Evolutionary conservation across 2,113 vertebrate genomes (phyloP).

Genomic region (Myotis lucifugus): DNA sequence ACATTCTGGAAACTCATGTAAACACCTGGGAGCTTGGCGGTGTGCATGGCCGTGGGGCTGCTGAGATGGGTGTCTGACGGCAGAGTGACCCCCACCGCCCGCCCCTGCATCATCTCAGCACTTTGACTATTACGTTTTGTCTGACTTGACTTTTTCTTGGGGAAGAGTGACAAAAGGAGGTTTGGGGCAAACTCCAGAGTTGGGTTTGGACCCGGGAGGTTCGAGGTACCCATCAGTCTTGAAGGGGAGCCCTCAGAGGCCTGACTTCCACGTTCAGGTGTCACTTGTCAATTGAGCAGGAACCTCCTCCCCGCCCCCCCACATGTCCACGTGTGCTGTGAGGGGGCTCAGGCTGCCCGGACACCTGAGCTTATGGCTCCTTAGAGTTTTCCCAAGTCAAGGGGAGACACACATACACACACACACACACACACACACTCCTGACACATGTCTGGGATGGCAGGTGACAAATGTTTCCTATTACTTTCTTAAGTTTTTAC

Average conservation of each 20-base stretch:
- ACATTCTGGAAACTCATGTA: not conserved
- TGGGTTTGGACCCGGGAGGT: not conserved
- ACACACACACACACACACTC: not conserved
- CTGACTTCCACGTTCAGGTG: too few relatives aligned
- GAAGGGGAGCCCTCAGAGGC: too few relatives aligned
- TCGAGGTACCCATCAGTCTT: rapidly evolving
- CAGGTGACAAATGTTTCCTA: not conserved
- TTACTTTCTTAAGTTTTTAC: not conserved
- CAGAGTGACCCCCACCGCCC: not conserved
- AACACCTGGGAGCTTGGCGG: not conserved
- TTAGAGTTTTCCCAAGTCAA: not conserved
- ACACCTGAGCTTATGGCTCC: not conserved
- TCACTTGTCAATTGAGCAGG: rapidly evolving
- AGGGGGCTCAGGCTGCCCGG: not conserved
- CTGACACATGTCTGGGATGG: not conserved
- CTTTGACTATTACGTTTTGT: not conserved
- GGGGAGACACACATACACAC: not conserved
- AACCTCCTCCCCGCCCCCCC: rapidly evolving
- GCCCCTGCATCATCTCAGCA: not conserved
- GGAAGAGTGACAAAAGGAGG: not conserved
- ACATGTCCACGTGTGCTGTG: rapidly evolving
- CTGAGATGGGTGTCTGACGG: not conserved
- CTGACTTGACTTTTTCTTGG: not conserved
- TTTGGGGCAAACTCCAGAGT: too few relatives aligned
- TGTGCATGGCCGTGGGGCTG: not conserved